Evolutionary conservation across 2,888 invertebrate species (phyloP), one percentile per base, ranked within the genome.

Genomic region (Coleophora deauratella): DNA sequence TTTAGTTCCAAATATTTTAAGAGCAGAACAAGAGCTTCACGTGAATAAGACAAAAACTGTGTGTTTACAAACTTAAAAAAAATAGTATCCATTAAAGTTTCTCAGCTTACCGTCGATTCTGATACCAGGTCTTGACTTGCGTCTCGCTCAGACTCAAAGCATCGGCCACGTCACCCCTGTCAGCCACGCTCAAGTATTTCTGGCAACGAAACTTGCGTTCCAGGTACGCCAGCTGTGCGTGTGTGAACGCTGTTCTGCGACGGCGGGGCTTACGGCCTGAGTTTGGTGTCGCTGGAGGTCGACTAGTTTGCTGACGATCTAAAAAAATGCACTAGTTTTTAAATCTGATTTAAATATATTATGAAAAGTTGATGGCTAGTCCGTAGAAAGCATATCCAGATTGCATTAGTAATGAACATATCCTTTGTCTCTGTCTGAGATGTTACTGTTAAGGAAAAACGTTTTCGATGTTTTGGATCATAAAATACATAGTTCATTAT

Each of bases 51-150:
- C 6, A 4, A 21, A 21, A 4, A 6, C 3, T 4, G 21, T 6
- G 6, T 21, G 21, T 21, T 21, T 21, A 21, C 21, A 21, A 4
- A 6, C 3, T 21, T 4, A 3, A 3, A 4, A 21, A 6, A 21
- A 21, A 21, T 21, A 21, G 3, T 4, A 21, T 4, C 21, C 3
- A 6, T 6, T 3, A 21, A 3, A 21, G 21, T 21, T 21, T 21
- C 21, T 4, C 21, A 21, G 9, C 74, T 76, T 57, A 94, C 95
- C 94, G 89, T 72, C 95, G 87, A 64, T 95, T 95, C 76, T 95
- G 95, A 60, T 95, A 97, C 97, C 97, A 97, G 1, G 97, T 97
- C 81, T 97, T 97, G 40, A 97, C 96, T 69, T 97, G 97, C 0
- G 97, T 97, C 79, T 97, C 97, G 30, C 95, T 94, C 21, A 97